These are phyloP conservation scores for Beaufortia kweichowensis DNA, from an alignment of 2,113 vertebrate genomes.

Conservation along the genomic window DNA sequence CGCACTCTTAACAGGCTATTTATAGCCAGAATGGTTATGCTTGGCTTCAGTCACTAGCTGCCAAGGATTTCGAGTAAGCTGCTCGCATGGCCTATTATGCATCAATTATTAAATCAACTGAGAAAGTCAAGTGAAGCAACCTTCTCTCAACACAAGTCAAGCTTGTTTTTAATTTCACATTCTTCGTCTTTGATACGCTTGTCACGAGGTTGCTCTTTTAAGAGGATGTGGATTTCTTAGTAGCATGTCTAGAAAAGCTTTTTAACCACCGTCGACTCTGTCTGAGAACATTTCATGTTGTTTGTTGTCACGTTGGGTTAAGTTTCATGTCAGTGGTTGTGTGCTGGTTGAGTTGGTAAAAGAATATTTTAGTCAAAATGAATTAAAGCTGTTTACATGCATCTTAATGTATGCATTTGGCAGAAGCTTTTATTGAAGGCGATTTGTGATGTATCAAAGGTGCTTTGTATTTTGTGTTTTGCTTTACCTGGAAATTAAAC, in stretches of 20 bases:
- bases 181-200: neutral
- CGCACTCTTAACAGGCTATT: constrained; percentile 42
- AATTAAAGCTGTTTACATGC: too few species aligned
- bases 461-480: too few species aligned
- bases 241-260: neutral
- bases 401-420: too few species aligned
- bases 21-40: constrained; percentile 40
- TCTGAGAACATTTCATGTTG: neutral
- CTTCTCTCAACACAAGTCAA: neutral
- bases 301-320: neutral
- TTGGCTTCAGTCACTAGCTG: constrained; percentile 32
- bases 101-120: constrained; percentile 32
- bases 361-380: neutral
- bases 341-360: neutral
- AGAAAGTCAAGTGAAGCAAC: constrained; percentile 22
- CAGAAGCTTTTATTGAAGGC: too few species aligned
- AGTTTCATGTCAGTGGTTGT: neutral
- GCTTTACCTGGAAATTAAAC: too few species aligned
- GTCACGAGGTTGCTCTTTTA: constrained; percentile 10
- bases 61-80: constrained; percentile 33
- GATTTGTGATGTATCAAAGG: too few species aligned
- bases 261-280: neutral
- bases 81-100: constrained; percentile 12
- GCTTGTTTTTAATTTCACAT: constrained; percentile 17
- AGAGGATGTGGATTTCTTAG: constrained; percentile 21